Evolutionary conservation across 2,888 invertebrate genomes (phyloP), one percentile per base, ranked within the genome.

Genomic region (Archaeoteleia sp.): DNA sequence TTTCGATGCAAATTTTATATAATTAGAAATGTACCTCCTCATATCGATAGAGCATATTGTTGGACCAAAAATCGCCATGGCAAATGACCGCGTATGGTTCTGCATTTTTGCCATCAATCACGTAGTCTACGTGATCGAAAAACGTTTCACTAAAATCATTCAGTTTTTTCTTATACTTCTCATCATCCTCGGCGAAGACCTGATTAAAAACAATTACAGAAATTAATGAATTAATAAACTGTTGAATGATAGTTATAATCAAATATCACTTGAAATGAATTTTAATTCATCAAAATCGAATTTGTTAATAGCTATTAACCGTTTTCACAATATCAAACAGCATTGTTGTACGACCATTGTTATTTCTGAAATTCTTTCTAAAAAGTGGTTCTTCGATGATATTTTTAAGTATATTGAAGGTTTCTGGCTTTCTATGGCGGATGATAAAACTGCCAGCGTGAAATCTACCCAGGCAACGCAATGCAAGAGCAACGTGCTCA

Each of bases 1-100:
- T n/a, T n/a, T n/a, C n/a, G n/a, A n/a, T n/a, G n/a, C n/a, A n/a
- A n/a, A n/a, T n/a, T n/a, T n/a, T n/a, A 39, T 13, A 9, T 8
- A 42, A 42, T 12, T 1, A 17, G 20, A 25, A 23, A 43, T 17
- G 34, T 58, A 74, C 75, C 71, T 74, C 13, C 0, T 71, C 57
- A 34, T 77, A 76, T 39, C 67, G 74, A 40, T 74, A 77, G 8
- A 77, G 57, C 42, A 75, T 66, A 46, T 77, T 77, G 9, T 72
- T 72, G 1, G 72, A 71, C 74, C 76, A 76, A 39, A 32, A 62
- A 46, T 77, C 76, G 2, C 76, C 77, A 1, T 75, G 77, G 8
- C 61, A 67, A 0, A 76, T 8, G 13, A 73, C 74, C 4, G 74
- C 58, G 23, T 72, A 77, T 0, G 76, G 75, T 55, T 77, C 76